phyloP scores from a whole-genome alignment of 2,888 invertebrate species.

The Empis livida region DNA sequence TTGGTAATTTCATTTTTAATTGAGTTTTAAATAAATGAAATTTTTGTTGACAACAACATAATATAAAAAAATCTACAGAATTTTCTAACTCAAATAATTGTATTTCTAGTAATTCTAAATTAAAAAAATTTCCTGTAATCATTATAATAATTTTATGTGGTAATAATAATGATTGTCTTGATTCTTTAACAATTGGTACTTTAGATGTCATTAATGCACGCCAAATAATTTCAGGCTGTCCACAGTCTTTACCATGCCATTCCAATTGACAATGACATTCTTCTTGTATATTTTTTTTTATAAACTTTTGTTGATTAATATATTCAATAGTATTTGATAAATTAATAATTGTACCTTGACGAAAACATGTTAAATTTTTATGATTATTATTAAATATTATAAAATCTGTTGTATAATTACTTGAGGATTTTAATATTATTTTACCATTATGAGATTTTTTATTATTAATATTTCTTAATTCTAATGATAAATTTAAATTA shows the following conservation, averaged over 20 bases:
- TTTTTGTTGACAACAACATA: constrained; percentile 37
- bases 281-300: neutral
- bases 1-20: neutral
- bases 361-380: constrained; percentile 10
- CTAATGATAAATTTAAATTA: neutral
- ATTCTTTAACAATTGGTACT: constrained; percentile 15
- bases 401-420: constrained; percentile 9
- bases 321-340: too few relatives aligned
- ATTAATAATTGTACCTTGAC: constrained; percentile 4
- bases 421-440: constrained; percentile 9
- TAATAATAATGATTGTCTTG: neutral
- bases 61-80: constrained; percentile 51
- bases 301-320: neutral
- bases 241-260: constrained; percentile 53
- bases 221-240: constrained; percentile 54
- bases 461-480: too few relatives aligned
- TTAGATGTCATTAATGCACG: constrained; percentile 46
- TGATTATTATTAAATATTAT: neutral
- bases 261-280: constrained; percentile 45
- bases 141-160: constrained; percentile 40
- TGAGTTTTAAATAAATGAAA: neutral
- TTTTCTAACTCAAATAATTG: constrained; percentile 45
- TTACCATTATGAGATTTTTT: neutral
- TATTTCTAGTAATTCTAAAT: constrained; percentile 44
- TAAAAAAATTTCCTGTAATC: constrained; percentile 39